Base-by-base conservation (phyloP, 2,888 invertebrate species). In the Phasia obesa region DNA sequence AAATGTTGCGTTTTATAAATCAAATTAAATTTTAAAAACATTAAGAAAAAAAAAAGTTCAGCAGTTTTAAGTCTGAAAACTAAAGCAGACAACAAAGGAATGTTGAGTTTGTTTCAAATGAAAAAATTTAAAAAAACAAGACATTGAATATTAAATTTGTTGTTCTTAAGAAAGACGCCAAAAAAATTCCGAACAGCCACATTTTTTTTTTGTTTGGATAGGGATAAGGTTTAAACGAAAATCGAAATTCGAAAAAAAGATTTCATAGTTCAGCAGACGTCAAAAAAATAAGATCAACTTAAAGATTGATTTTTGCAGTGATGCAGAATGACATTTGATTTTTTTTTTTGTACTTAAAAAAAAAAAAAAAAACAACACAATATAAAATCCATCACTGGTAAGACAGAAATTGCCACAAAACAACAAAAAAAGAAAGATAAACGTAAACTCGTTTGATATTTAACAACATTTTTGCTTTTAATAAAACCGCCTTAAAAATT, bases 241-340 rank as follows among this genome's bases (percentile, higher is more conserved):
- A 47, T 17, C 5, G 3, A 27, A 47, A 9, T 11, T 3, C 13
- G 0, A 47, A 47, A 38, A 25, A 65, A 70, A 67, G 13, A 67
- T 21, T 59, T 67, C 11, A 67, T 67, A 70, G 70, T 23, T 65
- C 49, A 67, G 59, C 51, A 55, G 59, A 62, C 51, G 23, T 19
- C 17, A 53, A 44, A 44, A 17, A 76, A 60, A n/a, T n/a, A n/a
- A 53, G 11, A 60, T 25, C 49, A 35, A 17, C n/a, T 38, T 21
- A 53, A 62, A 73, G 79, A 81, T 77, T 81, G 81, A 81, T 81
- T 73, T 77, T 81, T 77, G 62, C 73, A 77, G 38, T 81, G 76
- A 81, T 81, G 44, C 81, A 81, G 71, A 76, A 70, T 81, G 81
- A 81, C 76, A 76, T 70, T 76, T 76, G 71, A 81, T 70, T 60